Evolutionary conservation across 2,797 vertebrate species (phyloP), one percentile per base, ranked within the genome.

Genomic region (Oreochromis mossambicus): DNA sequence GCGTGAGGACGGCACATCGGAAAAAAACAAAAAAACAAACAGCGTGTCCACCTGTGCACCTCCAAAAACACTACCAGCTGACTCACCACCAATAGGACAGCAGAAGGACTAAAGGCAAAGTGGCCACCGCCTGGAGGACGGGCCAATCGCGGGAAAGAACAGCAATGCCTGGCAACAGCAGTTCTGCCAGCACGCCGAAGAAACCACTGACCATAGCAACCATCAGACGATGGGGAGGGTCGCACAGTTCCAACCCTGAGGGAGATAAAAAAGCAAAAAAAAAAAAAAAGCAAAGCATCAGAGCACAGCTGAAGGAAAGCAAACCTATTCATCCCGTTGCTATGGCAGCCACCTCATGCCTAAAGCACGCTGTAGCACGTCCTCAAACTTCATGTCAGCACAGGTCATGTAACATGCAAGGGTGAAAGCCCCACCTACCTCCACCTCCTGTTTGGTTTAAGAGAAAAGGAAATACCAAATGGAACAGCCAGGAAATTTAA

Each of bases 241-340:
- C 97, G 4, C 98, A 98, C 73, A 98, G 92, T 95, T 98, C 98
- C 95, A 98, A 87, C 84, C 97, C 98, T 99, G 87, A n/a, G 70
- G 58, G 21, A 26, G 38, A 19, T 52, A 68, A 13, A 21, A 21
- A 7, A 7, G 29, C 46, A 14, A 55, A 46, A 6, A 36, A 80
- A 17, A 73, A 14, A 63, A 8, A 8, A 48, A 51, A 29, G 41
- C 43, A 7, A 48, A 24, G 13, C n/a, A 68, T 81, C 32, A 81
- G 21, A 46, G 75, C 43, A 63, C 21, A 79, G n/a, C 21, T 17
- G 12, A 66, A 77, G 77, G 63, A 79, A 54, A 77, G 76, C 52
- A n/a, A 84, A 86, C 43, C 12, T 32, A 43, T 79, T 10, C 21
- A 50, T 66, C 50, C 79, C 19, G 12, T 63, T 34, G 79, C 81